phyloP scores from a whole-genome alignment of 2,888 invertebrate genomes.

The Alentia gelatinosa region DNA sequence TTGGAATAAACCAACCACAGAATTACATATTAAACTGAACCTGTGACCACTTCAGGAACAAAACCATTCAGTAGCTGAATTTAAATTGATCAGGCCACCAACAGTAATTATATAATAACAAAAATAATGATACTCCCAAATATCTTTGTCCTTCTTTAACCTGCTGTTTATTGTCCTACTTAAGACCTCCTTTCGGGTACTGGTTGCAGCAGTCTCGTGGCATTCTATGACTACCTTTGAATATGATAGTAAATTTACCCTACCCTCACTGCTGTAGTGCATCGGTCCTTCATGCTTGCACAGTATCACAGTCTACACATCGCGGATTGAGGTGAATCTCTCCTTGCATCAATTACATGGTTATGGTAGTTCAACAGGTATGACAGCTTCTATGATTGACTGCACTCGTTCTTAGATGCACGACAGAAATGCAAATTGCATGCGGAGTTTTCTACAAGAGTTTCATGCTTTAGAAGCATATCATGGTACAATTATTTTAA shows the following conservation, averaged over 20 bases:
- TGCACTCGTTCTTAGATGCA: not conserved
- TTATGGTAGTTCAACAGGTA: constrained; percentile 28
- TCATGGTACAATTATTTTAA: not conserved
- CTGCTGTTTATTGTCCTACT: not conserved
- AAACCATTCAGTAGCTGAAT: constrained; percentile 26
- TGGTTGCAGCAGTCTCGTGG: constrained; percentile 8
- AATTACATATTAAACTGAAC: constrained; percentile 21
- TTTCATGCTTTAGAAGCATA: not conserved
- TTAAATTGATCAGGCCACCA: constrained; percentile 8
- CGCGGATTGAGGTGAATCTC: constrained; percentile 38
- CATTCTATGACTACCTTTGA: not conserved
- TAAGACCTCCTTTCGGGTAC: not conserved
- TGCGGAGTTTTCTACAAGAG: not conserved
- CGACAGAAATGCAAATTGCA: not conserved
- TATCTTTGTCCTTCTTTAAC: not conserved
- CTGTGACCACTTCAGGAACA: constrained; percentile 43
- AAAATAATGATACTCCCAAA: not conserved
- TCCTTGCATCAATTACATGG: constrained; percentile 44
- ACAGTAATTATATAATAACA: constrained; percentile 8
- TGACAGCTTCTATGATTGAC: not conserved
- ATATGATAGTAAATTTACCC: constrained; percentile 1
- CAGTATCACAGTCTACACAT: constrained; percentile 41
- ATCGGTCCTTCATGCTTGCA: constrained; percentile 31
- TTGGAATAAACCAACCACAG: not conserved
- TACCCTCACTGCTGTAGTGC: not conserved